Base-by-base conservation (phyloP, 2,888 invertebrate genomes). In the Xanthia icteritia region DNA sequence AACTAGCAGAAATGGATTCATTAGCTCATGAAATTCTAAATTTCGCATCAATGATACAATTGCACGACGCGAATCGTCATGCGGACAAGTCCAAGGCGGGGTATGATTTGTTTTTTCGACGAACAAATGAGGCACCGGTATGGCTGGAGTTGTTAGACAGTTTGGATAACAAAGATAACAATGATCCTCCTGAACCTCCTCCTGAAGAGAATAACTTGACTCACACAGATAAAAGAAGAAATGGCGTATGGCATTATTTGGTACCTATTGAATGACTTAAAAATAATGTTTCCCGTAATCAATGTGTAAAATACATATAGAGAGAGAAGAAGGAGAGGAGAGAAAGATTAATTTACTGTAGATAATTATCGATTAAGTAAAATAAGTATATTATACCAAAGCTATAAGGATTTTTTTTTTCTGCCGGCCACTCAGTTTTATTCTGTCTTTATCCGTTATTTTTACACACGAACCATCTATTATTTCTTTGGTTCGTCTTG, bases 21-120 rank as follows among this genome's bases (percentile, higher is more conserved):
- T 51, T 84, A 39, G 56, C 23, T 39, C 85, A 71, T 51, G 84
- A 85, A 9, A 68, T 83, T 48, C 20, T 64, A 1, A 66, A 80
- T 60, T 68, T 80, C 4, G 58, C 39, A 54, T 5, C 39, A 17
- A 79, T 79, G 77, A 67, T 86, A 15, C 39, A 73, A 39, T 0
- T 73, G 6, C 69, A 66, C 20, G n/a, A 79, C 1, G 51, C 73
- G 2, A 67, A 60, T 20, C 2, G 5, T n/a, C 11, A 81, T 13
- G 13, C 20, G 11, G 67, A 74, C 23, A 72, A 45, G n/a, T 36
- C 17, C 8, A 36, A 0, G 8, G 8, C 3, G 3, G 48, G 23
- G 11, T 73, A 80, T 58, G 9, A 78, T 54, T 65, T 78, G 27
- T 60, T 60, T 78, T 78, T 80, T 27, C 73, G 78, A 3, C 76